Base-by-base conservation (phyloP, 2,797 vertebrate genomes). In the Crocidura indochinensis region DNA sequence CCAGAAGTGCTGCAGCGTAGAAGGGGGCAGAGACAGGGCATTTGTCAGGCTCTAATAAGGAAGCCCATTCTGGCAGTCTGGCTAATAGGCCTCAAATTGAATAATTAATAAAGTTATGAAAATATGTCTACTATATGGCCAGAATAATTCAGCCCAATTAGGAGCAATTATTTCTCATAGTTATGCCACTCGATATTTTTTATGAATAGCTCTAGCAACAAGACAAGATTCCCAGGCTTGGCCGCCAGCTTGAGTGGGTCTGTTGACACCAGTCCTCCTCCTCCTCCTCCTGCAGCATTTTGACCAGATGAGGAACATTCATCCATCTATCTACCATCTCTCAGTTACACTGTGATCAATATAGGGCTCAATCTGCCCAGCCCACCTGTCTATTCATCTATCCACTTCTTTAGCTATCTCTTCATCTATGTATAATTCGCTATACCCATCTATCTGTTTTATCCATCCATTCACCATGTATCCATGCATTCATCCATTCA, bases 31-130 rank as follows among this genome's bases (percentile, higher is more conserved):
- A 47, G 88, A 82, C 15, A 49, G n/a, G 62, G 85, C 65, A 84
- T 92, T 90, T 72, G 71, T 92, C 88, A 83, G 76, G 20, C 15
- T 80, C 65, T 95, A 95, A 96, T 92, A 79, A 91, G 91, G 76
- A 74, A 91, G 76, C 85, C 89, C 46, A 4, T 95, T 69, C 84
- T 84, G 69, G 15, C 90, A 87, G 87, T 9, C 84, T 92, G 77
- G 80, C 69, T 95, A 95, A 95, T 89, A 92, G 85, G 72, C 68
- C 65, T 96, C 89, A 60, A 90, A 92, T 73, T 95, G 86, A 94
- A 93, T 94, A 97, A 96, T 96, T 96, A 97, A 93, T 92, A 94
- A 93, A 97, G 93, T 94, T 95, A 88, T 68, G 7, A 68, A 95
- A 95, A 83, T 95, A 96, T 91, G 92, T 91, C 76, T 95, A 90